A percentile compares a stretch with the other conserved stretches of the same genome.
Conservation (phyloP, 64 coral and sea anemone genomes). For the Montipora cactus region DNA sequence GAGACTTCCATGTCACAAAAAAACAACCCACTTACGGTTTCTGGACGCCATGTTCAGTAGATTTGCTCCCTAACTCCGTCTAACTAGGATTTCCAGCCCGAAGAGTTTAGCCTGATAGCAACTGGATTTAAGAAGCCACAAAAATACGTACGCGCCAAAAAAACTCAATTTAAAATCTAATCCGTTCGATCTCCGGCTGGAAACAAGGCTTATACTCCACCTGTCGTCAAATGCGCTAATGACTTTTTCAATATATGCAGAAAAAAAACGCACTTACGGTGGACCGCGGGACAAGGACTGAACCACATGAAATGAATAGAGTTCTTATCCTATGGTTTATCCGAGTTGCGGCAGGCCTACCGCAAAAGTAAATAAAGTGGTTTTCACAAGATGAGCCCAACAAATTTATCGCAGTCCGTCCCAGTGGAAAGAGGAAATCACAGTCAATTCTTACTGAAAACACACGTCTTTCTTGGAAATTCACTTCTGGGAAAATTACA, state of each 20-base stretch:
- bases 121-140: slow-evolving; percentile 7
- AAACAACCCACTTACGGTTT: slow-evolving; percentile 5
- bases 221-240: slow-evolving; percentile 35
- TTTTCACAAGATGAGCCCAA: neutral
- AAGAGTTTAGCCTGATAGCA: neutral
- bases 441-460: neutral
- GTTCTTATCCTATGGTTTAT: neutral
- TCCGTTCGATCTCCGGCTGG: neutral
- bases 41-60: neutral
- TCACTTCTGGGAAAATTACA: neutral
- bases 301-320: slow-evolving; percentile 3
- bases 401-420: neutral
- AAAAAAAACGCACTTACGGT: neutral
- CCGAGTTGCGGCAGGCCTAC: neutral
- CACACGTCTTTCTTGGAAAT: neutral
- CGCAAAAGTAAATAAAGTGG: neutral
- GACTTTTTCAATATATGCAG: slow-evolving; percentile 58
- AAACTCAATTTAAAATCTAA: neutral
- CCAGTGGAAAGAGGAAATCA: neutral
- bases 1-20: neutral
- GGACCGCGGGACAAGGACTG: neutral
- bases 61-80: neutral
- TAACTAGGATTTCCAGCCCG: neutral
- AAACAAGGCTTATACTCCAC: neutral
- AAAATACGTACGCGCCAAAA: neutral